These are phyloP conservation scores for Aporophyla lueneburgensis DNA, from an alignment of 2,888 invertebrate species.

Conservation along the genomic window DNA sequence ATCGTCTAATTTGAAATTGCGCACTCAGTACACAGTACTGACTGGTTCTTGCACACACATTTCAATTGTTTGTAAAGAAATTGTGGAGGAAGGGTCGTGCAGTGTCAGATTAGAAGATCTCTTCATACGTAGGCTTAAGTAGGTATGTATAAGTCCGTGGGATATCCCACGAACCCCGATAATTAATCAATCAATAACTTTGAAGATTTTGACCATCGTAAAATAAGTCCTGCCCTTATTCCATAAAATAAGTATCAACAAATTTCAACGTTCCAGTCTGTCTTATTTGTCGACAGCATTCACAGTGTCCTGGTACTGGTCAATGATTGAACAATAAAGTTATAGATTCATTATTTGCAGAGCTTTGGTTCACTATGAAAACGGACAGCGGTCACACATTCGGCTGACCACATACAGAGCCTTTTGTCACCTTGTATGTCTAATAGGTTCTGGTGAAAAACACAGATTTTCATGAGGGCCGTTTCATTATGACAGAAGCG, in stretches of 20 bases:
- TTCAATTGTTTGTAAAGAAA: not conserved
- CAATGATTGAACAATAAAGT: not conserved
- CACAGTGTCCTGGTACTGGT: not conserved
- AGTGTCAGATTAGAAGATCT: not conserved
- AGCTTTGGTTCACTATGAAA: not conserved
- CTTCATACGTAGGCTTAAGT: not conserved
- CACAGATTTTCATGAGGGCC: not conserved
- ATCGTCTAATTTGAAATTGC: not conserved
- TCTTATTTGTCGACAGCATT: constrained; percentile 1
- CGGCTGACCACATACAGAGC: not conserved
- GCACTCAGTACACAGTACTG: too few relatives aligned
- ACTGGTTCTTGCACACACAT: not conserved
- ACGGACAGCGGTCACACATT: not conserved
- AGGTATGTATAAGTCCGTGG: not conserved
- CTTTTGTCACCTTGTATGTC: not conserved
- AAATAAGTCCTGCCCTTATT: not conserved
- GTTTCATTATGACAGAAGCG: not conserved
- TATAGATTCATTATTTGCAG: not conserved
- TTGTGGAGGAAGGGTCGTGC: not conserved
- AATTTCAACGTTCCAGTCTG: not conserved
- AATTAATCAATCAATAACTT: not conserved
- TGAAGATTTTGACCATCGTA: not conserved
- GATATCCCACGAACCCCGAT: not conserved
- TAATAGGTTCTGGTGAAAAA: too few relatives aligned
- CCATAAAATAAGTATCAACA: not conserved